phyloP scores from a whole-genome alignment of 2,797 vertebrate genomes.

The Erithacus rubecula region DNA sequence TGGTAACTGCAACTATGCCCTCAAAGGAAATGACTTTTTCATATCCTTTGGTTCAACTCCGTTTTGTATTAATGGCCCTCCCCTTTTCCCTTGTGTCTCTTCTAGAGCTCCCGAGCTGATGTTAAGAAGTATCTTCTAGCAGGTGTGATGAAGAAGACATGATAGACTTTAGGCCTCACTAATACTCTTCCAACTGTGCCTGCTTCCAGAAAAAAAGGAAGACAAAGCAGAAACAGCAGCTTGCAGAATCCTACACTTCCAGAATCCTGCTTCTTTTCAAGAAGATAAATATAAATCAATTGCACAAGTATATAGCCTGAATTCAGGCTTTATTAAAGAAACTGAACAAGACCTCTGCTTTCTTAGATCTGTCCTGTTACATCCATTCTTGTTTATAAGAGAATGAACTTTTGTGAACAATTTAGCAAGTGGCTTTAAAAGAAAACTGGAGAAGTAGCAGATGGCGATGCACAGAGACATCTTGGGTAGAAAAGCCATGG shows the following conservation, averaged over 20 bases:
- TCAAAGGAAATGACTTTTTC: conserved; percentile 40
- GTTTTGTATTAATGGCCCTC: background rate
- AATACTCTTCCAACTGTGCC: background rate
- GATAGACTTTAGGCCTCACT: background rate
- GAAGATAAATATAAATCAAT: background rate
- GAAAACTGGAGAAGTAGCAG: background rate
- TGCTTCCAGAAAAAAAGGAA: background rate
- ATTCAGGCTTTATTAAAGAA: background rate
- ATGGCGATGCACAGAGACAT: background rate
- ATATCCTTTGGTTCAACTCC: background rate
- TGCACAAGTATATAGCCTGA: background rate
- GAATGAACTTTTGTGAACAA: background rate
- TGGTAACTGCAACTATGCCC: conserved; percentile 8
- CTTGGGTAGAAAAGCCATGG: conserved; percentile 1
- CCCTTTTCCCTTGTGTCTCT: conserved; percentile 13
- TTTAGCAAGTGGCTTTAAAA: background rate
- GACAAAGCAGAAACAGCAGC: background rate
- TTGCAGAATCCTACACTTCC: background rate
- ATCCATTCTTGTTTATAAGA: background rate
- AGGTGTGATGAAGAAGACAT: background rate
- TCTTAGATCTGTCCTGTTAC: background rate
- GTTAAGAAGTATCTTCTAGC: background rate
- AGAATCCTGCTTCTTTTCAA: background rate
- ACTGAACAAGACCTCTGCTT: background rate
- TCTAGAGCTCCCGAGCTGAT: conserved; percentile 52